A percentile compares a stretch with the other conserved stretches of the same genome.
Conservation (phyloP, 2,888 invertebrate genomes). For the Caradrina clavipalpis region DNA sequence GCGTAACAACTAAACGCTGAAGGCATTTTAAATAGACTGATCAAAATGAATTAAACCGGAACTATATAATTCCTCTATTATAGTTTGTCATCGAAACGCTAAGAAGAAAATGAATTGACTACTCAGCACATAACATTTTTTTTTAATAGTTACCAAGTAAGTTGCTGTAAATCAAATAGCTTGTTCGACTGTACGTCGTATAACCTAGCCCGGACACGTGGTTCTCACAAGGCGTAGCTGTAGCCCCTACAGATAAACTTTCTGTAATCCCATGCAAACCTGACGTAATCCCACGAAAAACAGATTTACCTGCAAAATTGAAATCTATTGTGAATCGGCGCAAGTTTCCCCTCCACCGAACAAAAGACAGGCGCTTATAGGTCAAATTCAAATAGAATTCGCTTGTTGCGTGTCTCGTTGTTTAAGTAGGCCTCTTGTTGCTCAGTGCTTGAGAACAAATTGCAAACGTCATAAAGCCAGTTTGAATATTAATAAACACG, state of each 20-base stretch:
- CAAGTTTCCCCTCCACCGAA: slow-evolving; percentile 62
- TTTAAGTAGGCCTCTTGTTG: slow-evolving; percentile 78
- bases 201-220: slow-evolving; percentile 40
- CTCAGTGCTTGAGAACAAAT: slow-evolving; percentile 81
- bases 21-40: too few species aligned
- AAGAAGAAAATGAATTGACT: too few species aligned
- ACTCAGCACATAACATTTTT: too few species aligned
- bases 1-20: neutral
- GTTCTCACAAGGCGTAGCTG: slow-evolving; percentile 15
- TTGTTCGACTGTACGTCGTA: slow-evolving; percentile 35
- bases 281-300: slow-evolving; percentile 16
- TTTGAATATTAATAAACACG: slow-evolving; percentile 86
- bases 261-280: neutral
- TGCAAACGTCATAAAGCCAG: slow-evolving; percentile 83
- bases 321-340: slow-evolving; percentile 39
- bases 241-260: too few species aligned
- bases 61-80: too few species aligned
- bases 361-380: slow-evolving; percentile 81
- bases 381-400: slow-evolving; percentile 88
- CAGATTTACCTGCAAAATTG: slow-evolving; percentile 39
- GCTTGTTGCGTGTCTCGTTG: slow-evolving; percentile 84
- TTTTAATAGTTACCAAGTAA: too few species aligned
- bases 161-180: too few species aligned
- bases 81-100: too few species aligned
- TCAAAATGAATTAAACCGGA: too few species aligned